Evolutionary conservation across 1,140 invertebrate species (phyloP).

Genomic region (Brachionus rubens): DNA sequence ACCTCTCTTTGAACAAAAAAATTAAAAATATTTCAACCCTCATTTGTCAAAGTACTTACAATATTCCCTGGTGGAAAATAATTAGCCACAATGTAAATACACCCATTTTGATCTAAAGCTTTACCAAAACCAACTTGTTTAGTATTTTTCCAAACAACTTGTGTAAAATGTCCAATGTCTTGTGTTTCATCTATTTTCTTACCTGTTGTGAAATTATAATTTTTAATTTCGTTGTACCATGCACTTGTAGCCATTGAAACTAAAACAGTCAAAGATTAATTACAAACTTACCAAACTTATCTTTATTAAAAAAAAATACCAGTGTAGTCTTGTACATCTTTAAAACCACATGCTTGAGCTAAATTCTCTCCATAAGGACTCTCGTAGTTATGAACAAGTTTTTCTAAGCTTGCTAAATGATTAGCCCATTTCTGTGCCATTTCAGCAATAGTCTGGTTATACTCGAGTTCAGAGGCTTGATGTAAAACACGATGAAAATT

Average conservation of each 20-base stretch:
- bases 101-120: constrained; percentile 65
- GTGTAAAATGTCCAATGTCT: constrained; percentile 56
- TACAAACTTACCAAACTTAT: too few relatives aligned
- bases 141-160: constrained; percentile 69
- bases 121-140: constrained; percentile 72
- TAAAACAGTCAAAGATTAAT: too few relatives aligned
- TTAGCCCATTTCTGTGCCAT: constrained; percentile 78
- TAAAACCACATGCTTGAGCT: constrained; percentile 57
- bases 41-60: constrained; percentile 66
- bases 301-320: neutral
- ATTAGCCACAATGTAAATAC: constrained; percentile 71
- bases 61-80: constrained; percentile 70
- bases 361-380: constrained; percentile 51
- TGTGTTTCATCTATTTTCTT: neutral
- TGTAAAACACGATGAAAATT: neutral
- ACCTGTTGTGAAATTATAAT: constrained; percentile 38
- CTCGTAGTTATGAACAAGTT: constrained; percentile 71
- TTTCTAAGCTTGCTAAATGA: constrained; percentile 73
- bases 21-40: constrained; percentile 68
- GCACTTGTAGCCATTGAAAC: constrained; percentile 28
- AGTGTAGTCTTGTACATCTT: constrained; percentile 53
- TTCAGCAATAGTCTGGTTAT: constrained; percentile 2
- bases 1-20: constrained; percentile 2
- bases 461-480: neutral
- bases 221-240: constrained; percentile 47